phyloP scores from a whole-genome alignment of 2,113 vertebrate species.

The Orycteropus afer region DNA sequence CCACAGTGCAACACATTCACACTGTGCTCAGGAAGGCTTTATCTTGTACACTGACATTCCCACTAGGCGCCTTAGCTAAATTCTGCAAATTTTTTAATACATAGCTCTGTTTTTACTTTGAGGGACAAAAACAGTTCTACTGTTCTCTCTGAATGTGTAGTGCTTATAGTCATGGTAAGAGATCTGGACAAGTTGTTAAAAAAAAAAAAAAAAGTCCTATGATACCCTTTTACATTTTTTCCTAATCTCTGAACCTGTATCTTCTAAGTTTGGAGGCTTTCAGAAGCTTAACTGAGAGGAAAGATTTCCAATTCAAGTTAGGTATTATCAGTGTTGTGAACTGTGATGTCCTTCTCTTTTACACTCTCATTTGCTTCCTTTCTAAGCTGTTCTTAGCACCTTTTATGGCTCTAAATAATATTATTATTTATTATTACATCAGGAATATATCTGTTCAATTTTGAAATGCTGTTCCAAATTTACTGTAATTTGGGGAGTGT shows the following conservation, averaged over 20 bases:
- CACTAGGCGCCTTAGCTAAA: neutral
- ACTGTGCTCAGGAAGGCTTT: neutral
- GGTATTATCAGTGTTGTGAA: neutral
- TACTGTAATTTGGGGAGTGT: neutral
- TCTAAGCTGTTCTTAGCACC: neutral
- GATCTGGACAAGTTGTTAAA: neutral
- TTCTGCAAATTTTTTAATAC: neutral
- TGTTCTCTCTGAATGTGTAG: neutral
- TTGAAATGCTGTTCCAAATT: neutral
- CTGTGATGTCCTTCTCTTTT: no score
- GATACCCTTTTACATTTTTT: no score
- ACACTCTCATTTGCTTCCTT: neutral
- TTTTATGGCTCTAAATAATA: neutral
- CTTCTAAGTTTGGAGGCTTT: accelerated
- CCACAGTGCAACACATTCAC: no score
- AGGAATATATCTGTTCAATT: neutral
- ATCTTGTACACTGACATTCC: neutral
- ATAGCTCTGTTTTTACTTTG: neutral
- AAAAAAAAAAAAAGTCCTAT: no score
- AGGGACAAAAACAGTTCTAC: neutral
- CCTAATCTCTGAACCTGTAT: neutral
- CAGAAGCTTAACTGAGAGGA: neutral
- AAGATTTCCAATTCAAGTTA: neutral
- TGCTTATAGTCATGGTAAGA: no score
- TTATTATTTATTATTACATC: no score